These are phyloP conservation scores for Calameuta pallipes DNA, from an alignment of 2,888 invertebrate genomes.

Conservation along the genomic window DNA sequence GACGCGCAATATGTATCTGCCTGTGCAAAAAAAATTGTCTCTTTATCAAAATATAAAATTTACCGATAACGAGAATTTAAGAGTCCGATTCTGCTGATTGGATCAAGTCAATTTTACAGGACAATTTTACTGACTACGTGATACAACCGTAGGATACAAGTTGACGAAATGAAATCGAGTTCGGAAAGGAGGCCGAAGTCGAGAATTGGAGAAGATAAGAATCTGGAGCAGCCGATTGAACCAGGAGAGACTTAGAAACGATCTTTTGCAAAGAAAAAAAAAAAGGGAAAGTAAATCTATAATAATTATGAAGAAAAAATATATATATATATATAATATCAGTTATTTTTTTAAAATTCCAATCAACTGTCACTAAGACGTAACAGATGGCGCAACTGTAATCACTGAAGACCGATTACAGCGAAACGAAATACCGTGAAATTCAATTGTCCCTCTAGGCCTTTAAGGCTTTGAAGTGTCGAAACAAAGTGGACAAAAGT, in stretches of 20 bases:
- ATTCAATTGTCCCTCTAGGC: neutral
- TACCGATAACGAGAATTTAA: neutral
- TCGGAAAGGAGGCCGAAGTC: neutral
- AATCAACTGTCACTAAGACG: neutral
- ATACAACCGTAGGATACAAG: neutral
- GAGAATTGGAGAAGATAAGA: neutral
- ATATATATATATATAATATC: neutral
- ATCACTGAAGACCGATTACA: neutral
- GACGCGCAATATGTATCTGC: neutral
- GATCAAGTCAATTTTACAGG: too few relatives aligned
- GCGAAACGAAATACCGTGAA: neutral
- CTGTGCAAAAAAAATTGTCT: too few relatives aligned
- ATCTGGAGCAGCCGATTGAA: neutral
- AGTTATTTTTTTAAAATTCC: neutral
- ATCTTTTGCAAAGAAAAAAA: neutral
- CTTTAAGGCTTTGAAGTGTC: neutral
- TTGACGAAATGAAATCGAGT: neutral
- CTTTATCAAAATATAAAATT: neutral
- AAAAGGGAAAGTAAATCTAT: neutral
- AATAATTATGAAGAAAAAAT: neutral
- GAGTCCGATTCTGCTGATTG: too few relatives aligned
- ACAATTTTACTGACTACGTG: too few relatives aligned
- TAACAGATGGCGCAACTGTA: neutral
- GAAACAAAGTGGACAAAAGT: neutral
- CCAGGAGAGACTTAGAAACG: neutral